phyloP scores from a whole-genome alignment of 2,888 invertebrate species.

The Tipula confusa region DNA sequence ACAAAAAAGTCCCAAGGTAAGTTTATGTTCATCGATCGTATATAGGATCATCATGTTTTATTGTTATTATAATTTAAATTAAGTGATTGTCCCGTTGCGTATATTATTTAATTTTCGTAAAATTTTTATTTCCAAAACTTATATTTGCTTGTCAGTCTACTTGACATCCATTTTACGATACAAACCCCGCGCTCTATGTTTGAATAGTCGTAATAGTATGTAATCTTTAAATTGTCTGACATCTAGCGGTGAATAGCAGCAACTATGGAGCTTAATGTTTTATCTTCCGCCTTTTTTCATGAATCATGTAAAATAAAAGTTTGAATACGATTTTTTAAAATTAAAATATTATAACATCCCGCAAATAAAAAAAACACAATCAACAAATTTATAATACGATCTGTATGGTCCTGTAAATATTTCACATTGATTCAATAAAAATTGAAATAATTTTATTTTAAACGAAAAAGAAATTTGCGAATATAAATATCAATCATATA shows the following conservation, averaged over 20 bases:
- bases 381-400: too few species aligned
- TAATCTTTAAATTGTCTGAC: background rate
- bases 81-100: background rate
- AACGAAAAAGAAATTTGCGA: too few species aligned
- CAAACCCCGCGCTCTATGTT: background rate
- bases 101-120: background rate
- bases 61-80: background rate
- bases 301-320: too few species aligned
- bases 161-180: slow-evolving; percentile 14
- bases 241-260: background rate
- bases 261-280: background rate
- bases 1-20: background rate
- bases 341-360: too few species aligned
- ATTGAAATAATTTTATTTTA: too few species aligned
- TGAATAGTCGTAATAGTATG: background rate
- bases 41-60: background rate
- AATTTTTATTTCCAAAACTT: background rate
- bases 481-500: too few species aligned
- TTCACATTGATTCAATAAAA: too few species aligned
- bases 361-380: too few species aligned
- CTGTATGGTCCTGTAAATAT: too few species aligned
- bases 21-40: background rate
- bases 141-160: background rate
- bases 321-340: too few species aligned
- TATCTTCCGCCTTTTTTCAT: background rate